Base-by-base conservation (phyloP, 2,113 vertebrate genomes). In the human (Homo sapiens) region DNA sequence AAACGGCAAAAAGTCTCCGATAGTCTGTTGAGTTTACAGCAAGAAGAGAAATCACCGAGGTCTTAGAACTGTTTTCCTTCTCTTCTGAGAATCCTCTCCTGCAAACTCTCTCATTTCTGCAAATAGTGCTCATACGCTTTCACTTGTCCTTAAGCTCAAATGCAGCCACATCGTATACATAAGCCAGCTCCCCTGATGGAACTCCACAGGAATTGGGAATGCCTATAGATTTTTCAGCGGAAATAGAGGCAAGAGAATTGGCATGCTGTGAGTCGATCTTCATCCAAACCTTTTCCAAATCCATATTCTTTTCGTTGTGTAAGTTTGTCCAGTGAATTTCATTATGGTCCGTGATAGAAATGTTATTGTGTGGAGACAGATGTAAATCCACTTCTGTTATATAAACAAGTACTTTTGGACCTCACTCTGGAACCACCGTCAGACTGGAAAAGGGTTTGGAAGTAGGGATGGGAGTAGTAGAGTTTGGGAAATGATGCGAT, bases 51-150 rank as follows among this genome's bases (percentile, higher is more conserved):
- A 27, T 87, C 35, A 3, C 7, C 0, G 38, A 50, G 61, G 64
- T 38, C 84, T 82, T 89, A 52, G 89, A 86, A 55, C 38, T 1
- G 3, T 66, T 79, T 48, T 8, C 72, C 38, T 68, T 78, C 17
- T 70, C 52, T 94, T 73, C 84, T 43, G 59, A 96, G 82, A 30
- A 55, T 43, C n/a, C 82, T 97, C 92, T 45, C n/a, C 50, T 76
- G 38, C 57, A 59, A 25, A 64, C 73, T 50, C 80, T 66, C 59
- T 89, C 1, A 0, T 86, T 81, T 86, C 79, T 88, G 48, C 81
- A 68, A 90, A 91, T 84, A 85, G 27, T 17, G 45, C 50, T 81
- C 27, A 0, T 13, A 3, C 10, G 22, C 86, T 82, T 50, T 59
- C 68, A 16, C 79, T 82, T 30, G 12, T 88, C 38, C 84, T 57